These are phyloP conservation scores for Morinoia aosen DNA, from an alignment of 2,888 invertebrate genomes.

Conservation along the genomic window DNA sequence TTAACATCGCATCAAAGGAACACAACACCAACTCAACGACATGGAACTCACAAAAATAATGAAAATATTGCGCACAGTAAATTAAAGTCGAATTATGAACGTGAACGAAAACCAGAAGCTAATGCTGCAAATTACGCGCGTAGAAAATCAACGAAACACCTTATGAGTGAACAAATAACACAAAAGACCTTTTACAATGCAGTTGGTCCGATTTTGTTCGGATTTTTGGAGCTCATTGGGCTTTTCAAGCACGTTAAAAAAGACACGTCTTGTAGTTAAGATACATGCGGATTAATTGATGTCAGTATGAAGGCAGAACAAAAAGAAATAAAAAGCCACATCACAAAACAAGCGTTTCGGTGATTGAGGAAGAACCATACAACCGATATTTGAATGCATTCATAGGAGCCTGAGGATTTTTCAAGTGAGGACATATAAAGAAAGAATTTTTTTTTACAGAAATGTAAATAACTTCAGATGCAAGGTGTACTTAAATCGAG, in stretches of 20 bases:
- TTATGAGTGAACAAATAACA: neutral
- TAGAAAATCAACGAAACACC: neutral
- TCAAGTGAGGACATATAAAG: too few relatives aligned
- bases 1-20: neutral
- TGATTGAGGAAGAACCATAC: neutral
- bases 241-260: neutral
- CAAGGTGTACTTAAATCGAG: too few relatives aligned
- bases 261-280: neutral
- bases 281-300: neutral
- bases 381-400: neutral
- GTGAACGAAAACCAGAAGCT: neutral
- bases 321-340: neutral
- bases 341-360: neutral
- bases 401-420: neutral
- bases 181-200: neutral
- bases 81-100: neutral
- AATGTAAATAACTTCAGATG: too few relatives aligned
- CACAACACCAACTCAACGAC: conserved; percentile 28
- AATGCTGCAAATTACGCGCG: neutral
- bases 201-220: neutral
- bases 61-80: neutral
- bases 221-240: neutral
- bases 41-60: conserved; percentile 55
- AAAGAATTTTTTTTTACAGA: too few relatives aligned
- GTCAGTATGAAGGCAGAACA: neutral